phyloP scores from a whole-genome alignment of 1,140 invertebrate species.

The Carcinoscorpius rotundicauda region DNA sequence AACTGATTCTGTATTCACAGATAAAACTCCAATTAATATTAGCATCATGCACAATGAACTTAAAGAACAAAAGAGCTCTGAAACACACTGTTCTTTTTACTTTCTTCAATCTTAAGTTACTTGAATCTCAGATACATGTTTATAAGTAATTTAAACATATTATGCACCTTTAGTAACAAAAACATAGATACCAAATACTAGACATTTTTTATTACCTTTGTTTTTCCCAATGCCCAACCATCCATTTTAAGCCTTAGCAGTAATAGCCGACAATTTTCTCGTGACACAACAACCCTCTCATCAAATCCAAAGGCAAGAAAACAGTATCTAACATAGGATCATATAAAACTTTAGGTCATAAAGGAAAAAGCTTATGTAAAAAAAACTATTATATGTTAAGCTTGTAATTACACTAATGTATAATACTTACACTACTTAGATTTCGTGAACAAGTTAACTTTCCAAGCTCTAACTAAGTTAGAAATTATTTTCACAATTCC shows the following conservation, averaged over 20 bases:
- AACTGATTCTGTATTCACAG: constrained; percentile 3
- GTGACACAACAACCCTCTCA: constrained; percentile 51
- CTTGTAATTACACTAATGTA: constrained; percentile 8
- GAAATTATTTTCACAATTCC: no score
- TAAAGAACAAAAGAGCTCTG: neutral
- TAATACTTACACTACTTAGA: neutral
- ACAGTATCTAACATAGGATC: constrained; percentile 48
- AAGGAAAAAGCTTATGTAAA: no score
- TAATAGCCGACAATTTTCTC: constrained; percentile 56
- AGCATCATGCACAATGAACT: no score
- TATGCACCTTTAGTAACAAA: constrained; percentile 3
- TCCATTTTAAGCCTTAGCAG: constrained; percentile 61
- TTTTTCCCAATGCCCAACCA: constrained; percentile 68
- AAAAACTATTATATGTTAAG: no score
- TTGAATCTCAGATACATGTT: neutral
- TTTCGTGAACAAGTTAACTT: neutral
- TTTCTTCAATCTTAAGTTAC: neutral
- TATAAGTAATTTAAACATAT: neutral
- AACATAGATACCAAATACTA: neutral
- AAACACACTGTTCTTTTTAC: constrained; percentile 3
- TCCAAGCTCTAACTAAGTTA: neutral
- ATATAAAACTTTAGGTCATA: no score
- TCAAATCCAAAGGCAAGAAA: constrained; percentile 62
- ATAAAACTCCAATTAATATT: no score
- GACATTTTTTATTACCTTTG: constrained; percentile 40